These are phyloP conservation scores for Grapholita molesta DNA, from an alignment of 1,140 invertebrate species.

Conservation along the genomic window DNA sequence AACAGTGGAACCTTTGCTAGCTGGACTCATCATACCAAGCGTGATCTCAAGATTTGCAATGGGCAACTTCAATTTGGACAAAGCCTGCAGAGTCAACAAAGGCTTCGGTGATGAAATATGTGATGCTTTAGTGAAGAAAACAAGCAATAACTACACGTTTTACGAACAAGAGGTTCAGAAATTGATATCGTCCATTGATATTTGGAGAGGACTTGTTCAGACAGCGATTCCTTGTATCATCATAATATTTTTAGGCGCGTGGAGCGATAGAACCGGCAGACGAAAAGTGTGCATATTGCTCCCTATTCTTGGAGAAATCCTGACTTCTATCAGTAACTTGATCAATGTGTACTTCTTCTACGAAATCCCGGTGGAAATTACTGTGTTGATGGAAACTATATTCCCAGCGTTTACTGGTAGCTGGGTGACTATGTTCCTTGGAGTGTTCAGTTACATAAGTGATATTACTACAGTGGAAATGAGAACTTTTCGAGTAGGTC, in stretches of 20 bases:
- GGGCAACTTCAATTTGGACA: slow-evolving; percentile 80
- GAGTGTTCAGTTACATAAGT: slow-evolving; percentile 93
- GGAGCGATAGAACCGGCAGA: slow-evolving; percentile 84
- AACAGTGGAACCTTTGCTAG: slow-evolving; percentile 79
- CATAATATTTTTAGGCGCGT: slow-evolving; percentile 80
- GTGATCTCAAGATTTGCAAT: slow-evolving; percentile 77
- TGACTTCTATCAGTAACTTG: slow-evolving; percentile 86
- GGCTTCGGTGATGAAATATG: slow-evolving; percentile 75
- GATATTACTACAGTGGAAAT: slow-evolving; percentile 89
- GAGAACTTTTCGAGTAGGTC: slow-evolving; percentile 88
- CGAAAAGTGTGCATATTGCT: slow-evolving; percentile 91
- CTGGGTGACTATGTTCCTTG: slow-evolving; percentile 93
- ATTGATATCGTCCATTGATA: slow-evolving; percentile 77
- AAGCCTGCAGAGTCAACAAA: slow-evolving; percentile 81
- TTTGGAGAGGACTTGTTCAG: slow-evolving; percentile 78
- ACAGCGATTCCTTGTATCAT: slow-evolving; percentile 79
- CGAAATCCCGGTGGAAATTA: slow-evolving; percentile 86
- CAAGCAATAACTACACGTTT: slow-evolving; percentile 61
- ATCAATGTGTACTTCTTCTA: slow-evolving; percentile 88
- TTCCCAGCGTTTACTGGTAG: slow-evolving; percentile 89
- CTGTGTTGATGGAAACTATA: slow-evolving; percentile 81
- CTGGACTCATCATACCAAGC: slow-evolving; percentile 78
- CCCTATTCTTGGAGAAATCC: slow-evolving; percentile 88
- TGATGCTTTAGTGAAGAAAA: slow-evolving; percentile 69
- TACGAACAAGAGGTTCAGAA: slow-evolving; percentile 77